Evolutionary conservation across 2,888 invertebrate genomes (phyloP).

Genomic region (Pardosa pseudoannulata): DNA sequence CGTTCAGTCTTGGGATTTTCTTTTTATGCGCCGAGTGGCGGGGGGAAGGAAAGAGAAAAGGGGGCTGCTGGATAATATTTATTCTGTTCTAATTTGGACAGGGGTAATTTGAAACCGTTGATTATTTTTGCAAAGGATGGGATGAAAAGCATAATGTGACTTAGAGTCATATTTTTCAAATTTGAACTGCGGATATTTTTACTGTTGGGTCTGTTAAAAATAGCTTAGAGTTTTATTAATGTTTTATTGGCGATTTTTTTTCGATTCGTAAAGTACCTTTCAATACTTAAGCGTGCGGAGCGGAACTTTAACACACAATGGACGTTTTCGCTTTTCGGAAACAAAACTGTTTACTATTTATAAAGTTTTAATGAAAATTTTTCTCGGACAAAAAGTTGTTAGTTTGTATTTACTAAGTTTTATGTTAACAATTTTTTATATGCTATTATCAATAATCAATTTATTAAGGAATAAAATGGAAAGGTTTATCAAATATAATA

Average conservation of each 20-base stretch:
- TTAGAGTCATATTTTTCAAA: not conserved
- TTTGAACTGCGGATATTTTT: not conserved
- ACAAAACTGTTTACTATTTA: too few relatives aligned
- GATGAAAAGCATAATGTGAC: slow-evolving; percentile 15
- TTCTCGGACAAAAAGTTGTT: too few relatives aligned
- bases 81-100: slow-evolving; percentile 17
- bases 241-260: not conserved
- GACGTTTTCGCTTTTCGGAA: too few relatives aligned
- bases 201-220: slow-evolving; percentile 3
- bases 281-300: too few relatives aligned
- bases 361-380: too few relatives aligned
- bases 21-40: not conserved
- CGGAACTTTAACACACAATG: too few relatives aligned
- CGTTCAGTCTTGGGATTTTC: slow-evolving; percentile 2
- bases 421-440: too few relatives aligned
- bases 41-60: not conserved
- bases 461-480: too few relatives aligned
- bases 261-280: too few relatives aligned
- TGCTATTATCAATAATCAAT: too few relatives aligned
- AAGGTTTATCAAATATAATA: too few relatives aligned
- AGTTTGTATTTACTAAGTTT: too few relatives aligned
- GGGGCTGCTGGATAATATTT: slow-evolving; percentile 7
- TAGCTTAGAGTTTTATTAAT: not conserved
- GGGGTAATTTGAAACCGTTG: slow-evolving; percentile 17
- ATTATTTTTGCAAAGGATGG: slow-evolving; percentile 9